Conservation (phyloP, 2,797 vertebrate species). For the Neomorphus geoffroyi region DNA sequence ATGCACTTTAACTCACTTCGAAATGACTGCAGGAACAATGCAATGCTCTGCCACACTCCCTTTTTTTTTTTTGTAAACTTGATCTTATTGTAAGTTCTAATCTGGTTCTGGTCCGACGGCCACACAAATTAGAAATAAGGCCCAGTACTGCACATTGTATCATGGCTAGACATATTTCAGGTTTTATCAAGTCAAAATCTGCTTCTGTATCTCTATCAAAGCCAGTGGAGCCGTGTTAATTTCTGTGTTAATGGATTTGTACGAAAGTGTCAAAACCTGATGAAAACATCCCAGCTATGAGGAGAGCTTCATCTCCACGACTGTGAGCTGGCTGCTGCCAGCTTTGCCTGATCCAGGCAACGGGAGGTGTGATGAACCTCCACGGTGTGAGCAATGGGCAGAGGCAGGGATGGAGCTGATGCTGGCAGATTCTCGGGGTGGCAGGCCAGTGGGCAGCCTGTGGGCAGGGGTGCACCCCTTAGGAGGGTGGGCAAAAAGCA, state of each 20-base stretch:
- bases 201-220: background rate
- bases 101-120: too few relatives aligned
- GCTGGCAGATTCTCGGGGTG: background rate
- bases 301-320: too few relatives aligned
- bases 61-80: background rate
- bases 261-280: background rate
- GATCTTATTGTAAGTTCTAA: background rate
- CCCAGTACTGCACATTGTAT: background rate
- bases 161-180: background rate
- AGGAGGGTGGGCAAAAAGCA: background rate
- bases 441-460: too few relatives aligned
- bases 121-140: background rate
- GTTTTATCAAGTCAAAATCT: background rate
- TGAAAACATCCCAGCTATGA: too few relatives aligned
- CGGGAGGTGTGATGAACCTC: accelerated
- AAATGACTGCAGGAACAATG: background rate
- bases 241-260: too few relatives aligned
- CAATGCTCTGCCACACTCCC: too few relatives aligned
- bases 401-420: too few relatives aligned
- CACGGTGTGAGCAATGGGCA: too few relatives aligned
- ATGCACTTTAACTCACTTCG: background rate
- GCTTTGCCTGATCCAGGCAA: too few relatives aligned
- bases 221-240: background rate
- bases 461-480: background rate
- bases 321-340: accelerated